Evolutionary conservation across 2,113 vertebrate species (phyloP).

Genomic region (Ailuropoda melanoleuca): DNA sequence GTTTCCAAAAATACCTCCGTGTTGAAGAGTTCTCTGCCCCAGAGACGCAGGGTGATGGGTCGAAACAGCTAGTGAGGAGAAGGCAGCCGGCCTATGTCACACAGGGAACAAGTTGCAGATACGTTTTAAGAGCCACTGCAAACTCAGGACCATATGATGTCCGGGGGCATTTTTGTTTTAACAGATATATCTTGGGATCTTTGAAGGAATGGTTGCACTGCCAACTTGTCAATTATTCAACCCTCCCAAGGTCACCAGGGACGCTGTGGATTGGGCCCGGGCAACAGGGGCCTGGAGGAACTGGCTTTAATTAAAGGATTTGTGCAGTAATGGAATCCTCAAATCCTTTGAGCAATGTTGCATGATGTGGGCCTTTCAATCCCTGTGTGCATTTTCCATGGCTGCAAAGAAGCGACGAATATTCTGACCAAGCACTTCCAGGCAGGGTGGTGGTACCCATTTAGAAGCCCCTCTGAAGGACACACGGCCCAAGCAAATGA

Average conservation of each 20-base stretch:
- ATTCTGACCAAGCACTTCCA: slow-evolving; percentile 64
- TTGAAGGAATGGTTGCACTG: slow-evolving; percentile 63
- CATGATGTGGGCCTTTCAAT: slow-evolving; percentile 69
- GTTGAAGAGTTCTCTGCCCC: slow-evolving; percentile 78
- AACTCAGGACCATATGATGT: slow-evolving; percentile 60
- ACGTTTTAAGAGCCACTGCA: slow-evolving; percentile 72
- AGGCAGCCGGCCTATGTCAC: slow-evolving; percentile 80
- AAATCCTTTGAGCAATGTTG: slow-evolving; percentile 77
- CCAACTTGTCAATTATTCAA: slow-evolving; percentile 75
- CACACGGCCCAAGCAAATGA: background rate
- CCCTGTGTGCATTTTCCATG: slow-evolving; percentile 48
- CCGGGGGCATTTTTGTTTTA: slow-evolving; percentile 73
- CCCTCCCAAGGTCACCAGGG: slow-evolving; percentile 64
- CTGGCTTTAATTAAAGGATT: slow-evolving; percentile 79
- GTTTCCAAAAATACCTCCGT: slow-evolving; percentile 72
- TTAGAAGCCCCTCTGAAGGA: slow-evolving; percentile 61
- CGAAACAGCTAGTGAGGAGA: slow-evolving; percentile 75
- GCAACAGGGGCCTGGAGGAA: slow-evolving; percentile 61
- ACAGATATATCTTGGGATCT: slow-evolving; percentile 71
- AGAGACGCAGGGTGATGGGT: slow-evolving; percentile 79
- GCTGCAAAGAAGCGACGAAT: slow-evolving; percentile 45
- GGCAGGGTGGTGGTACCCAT: slow-evolving; percentile 20
- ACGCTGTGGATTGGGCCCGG: slow-evolving; percentile 48
- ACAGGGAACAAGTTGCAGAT: slow-evolving; percentile 70
- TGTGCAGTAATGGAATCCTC: slow-evolving; percentile 75